Percentiles rank a stretch among this genome's conserved stretches.
Evolutionary conservation across 37 sponge, comb jelly and placozoan species (phyloP).

Genomic region (Chondrosia reniformis): DNA sequence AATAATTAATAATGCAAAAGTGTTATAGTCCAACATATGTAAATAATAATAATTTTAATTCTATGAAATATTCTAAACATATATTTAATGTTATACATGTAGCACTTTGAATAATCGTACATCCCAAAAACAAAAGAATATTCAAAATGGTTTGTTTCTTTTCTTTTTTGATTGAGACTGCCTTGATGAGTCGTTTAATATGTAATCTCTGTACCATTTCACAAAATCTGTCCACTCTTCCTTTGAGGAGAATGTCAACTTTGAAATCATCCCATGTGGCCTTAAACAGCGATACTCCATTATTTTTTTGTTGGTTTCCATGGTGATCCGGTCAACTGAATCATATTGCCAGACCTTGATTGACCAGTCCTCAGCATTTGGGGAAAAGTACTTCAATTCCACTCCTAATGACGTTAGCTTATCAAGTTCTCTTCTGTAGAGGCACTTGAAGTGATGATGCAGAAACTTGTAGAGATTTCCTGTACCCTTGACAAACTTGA

Average conservation of each 20-base stretch:
- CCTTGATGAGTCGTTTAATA: too few relatives aligned
- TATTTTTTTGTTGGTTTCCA: slow-evolving; percentile 9
- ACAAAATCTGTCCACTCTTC: neutral
- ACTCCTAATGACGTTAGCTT: slow-evolving; percentile 6
- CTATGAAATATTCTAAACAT: too few relatives aligned
- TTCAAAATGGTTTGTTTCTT: too few relatives aligned
- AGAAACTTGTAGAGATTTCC: neutral
- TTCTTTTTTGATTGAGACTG: too few relatives aligned
- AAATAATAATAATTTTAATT: too few relatives aligned
- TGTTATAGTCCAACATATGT: too few relatives aligned
- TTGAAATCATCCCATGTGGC: neutral
- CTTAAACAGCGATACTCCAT: neutral
- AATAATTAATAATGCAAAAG: too few relatives aligned
- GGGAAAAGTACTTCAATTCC: slow-evolving; percentile 18
- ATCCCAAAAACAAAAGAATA: too few relatives aligned
- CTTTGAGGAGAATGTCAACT: neutral
- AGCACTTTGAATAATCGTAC: too few relatives aligned
- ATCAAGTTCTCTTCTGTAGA: slow-evolving; percentile 5
- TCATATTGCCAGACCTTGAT: neutral
- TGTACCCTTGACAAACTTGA: neutral
- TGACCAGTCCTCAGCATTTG: neutral
- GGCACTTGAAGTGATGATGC: neutral
- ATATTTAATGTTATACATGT: too few relatives aligned
- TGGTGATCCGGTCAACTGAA: neutral
- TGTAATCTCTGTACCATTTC: neutral